phyloP scores from a whole-genome alignment of 2,113 vertebrate species.

The Gavialis gangeticus region DNA sequence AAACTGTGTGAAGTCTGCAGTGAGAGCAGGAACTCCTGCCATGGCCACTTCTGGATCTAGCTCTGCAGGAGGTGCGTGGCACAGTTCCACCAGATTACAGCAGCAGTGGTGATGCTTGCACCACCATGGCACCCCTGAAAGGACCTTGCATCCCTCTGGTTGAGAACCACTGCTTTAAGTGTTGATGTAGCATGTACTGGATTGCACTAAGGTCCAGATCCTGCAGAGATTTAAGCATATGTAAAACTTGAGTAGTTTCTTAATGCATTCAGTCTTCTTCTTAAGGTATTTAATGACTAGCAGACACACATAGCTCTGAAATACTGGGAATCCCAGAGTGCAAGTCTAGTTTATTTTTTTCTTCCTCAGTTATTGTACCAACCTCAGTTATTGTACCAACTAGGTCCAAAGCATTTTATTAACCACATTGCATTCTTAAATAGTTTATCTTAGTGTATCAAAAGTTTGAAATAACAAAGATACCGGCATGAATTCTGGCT shows the following conservation, averaged over 20 bases:
- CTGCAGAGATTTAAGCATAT: not conserved
- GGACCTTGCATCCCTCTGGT: too few relatives aligned
- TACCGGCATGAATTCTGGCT: not conserved
- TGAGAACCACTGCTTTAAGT: not conserved
- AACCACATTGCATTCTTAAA: not conserved
- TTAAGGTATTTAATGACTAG: not conserved
- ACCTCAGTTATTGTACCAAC: not conserved
- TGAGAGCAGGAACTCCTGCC: too few relatives aligned
- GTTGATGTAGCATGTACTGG: not conserved
- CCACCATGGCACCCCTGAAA: too few relatives aligned
- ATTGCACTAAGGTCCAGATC: not conserved
- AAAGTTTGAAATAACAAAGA: not conserved
- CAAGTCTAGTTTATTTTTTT: not conserved
- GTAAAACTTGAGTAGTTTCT: not conserved
- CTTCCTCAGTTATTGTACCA: not conserved
- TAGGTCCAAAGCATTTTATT: not conserved
- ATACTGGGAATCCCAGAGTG: not conserved
- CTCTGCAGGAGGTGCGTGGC: too few relatives aligned
- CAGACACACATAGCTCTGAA: not conserved
- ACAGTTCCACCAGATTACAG: too few relatives aligned
- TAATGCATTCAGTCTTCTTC: not conserved
- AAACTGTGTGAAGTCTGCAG: too few relatives aligned
- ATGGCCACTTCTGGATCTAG: too few relatives aligned
- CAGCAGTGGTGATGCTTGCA: too few relatives aligned
- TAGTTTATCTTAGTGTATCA: not conserved